Evolutionary conservation across 2,888 invertebrate genomes (phyloP).

Genomic region (Spodoptera exigua): DNA sequence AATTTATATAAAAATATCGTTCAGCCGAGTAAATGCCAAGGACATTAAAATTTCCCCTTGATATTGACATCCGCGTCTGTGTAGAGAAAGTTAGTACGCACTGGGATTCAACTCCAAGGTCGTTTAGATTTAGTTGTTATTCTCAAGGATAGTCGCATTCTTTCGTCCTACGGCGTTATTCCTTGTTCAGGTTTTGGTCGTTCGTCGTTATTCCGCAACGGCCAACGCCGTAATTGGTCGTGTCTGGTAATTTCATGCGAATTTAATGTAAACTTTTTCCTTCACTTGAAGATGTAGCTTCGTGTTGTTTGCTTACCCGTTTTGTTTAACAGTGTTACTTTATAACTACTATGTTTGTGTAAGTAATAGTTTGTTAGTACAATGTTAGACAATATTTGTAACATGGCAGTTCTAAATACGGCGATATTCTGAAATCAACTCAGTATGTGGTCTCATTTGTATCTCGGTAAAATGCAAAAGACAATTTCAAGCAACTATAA

Average conservation of each 20-base stretch:
- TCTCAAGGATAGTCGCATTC: slow-evolving; percentile 56
- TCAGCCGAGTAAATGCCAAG: slow-evolving; percentile 57
- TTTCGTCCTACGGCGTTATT: slow-evolving; percentile 21
- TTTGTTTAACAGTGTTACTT: no score
- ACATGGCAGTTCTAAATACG: not conserved
- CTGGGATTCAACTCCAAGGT: slow-evolving; percentile 57
- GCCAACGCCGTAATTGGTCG: slow-evolving; percentile 28
- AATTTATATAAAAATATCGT: slow-evolving; percentile 57
- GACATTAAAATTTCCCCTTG: slow-evolving; percentile 62
- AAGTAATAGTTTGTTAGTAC: no score
- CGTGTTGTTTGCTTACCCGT: no score
- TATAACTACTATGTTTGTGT: no score
- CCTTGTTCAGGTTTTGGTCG: slow-evolving; percentile 33
- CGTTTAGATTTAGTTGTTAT: slow-evolving; percentile 59
- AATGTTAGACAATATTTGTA: no score
- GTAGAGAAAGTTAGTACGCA: slow-evolving; percentile 60
- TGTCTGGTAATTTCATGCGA: slow-evolving; percentile 26
- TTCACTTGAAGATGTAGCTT: no score
- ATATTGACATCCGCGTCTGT: slow-evolving; percentile 61
- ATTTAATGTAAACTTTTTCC: no score
- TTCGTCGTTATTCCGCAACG: slow-evolving; percentile 22
- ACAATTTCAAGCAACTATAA: slow-evolving; percentile 18
- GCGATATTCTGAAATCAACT: slow-evolving; percentile 4
- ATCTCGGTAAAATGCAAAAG: not conserved
- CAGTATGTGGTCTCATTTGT: slow-evolving; percentile 10